These are phyloP conservation scores for Rhingia rostrata DNA, from an alignment of 2,888 invertebrate species.

Conservation along the genomic window DNA sequence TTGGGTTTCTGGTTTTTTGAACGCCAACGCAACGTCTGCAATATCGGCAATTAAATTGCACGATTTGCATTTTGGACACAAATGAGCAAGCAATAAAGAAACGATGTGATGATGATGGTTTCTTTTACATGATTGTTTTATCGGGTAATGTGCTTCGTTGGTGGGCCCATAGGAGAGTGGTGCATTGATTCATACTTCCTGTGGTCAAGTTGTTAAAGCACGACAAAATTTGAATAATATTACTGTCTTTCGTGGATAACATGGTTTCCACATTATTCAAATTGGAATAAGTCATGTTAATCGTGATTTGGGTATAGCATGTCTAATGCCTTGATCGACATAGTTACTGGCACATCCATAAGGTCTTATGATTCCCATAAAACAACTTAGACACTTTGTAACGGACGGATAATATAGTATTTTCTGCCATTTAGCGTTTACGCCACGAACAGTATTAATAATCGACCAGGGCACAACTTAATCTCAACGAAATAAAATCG, in stretches of 20 bases:
- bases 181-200: too few relatives aligned
- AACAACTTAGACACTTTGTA: neutral
- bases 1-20: neutral
- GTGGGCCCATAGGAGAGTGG: neutral
- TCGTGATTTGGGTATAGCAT: neutral
- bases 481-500: conserved; percentile 42
- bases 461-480: conserved; percentile 13
- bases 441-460: neutral
- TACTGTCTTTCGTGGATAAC: neutral
- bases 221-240: too few relatives aligned
- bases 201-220: too few relatives aligned
- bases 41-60: conserved; percentile 11
- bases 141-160: neutral
- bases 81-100: neutral
- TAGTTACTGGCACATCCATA: neutral
- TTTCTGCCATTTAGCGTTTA: conserved; percentile 13
- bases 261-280: neutral
- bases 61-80: conserved; percentile 5
- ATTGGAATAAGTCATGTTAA: neutral
- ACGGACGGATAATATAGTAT: conserved; percentile 2
- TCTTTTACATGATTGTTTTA: neutral
- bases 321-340: neutral
- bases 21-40: neutral
- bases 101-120: neutral
- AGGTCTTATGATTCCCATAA: neutral